Percentiles rank a stretch among this genome's conserved stretches.
These are phyloP conservation scores for Carduelis carduelis DNA, from an alignment of 2,797 vertebrate species.

Conservation along the genomic window DNA sequence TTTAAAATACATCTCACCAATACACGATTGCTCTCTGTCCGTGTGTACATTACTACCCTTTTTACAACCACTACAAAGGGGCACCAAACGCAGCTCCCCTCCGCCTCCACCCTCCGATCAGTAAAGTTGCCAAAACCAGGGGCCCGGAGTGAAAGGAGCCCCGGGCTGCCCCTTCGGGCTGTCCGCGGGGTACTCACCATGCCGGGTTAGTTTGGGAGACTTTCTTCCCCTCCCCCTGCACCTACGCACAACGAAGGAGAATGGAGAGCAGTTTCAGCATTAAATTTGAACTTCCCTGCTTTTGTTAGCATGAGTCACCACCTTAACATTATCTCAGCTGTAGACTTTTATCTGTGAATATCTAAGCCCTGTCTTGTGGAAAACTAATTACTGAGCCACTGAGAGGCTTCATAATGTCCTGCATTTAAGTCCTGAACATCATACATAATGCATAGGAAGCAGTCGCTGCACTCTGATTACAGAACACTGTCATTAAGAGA, in stretches of 20 bases:
- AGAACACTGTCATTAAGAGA: constrained; percentile 87
- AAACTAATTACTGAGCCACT: constrained; percentile 87
- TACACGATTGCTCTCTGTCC: not conserved
- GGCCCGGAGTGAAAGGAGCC: not conserved
- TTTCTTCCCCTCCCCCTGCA: constrained; percentile 53
- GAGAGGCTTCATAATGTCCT: constrained; percentile 87
- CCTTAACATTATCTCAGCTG: constrained; percentile 73
- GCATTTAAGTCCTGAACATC: constrained; percentile 87
- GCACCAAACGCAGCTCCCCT: not conserved
- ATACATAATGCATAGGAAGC: constrained; percentile 88
- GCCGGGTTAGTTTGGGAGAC: constrained; percentile 53
- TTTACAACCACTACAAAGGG: not conserved
- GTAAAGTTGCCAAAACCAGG: not conserved
- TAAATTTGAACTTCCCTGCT: constrained; percentile 73
- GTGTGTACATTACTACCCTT: not conserved
- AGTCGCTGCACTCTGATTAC: constrained; percentile 87
- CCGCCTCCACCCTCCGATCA: not conserved
- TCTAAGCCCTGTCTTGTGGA: constrained; percentile 83
- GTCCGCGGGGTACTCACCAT: not conserved
- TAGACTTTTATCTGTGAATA: constrained; percentile 82
- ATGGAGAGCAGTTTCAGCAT: constrained; percentile 67
- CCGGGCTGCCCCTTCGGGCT: constrained; percentile 1
- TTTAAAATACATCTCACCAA: not conserved
- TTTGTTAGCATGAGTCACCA: constrained; percentile 77
- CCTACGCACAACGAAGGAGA: constrained; percentile 37